Base-by-base conservation (phyloP, 2,113 vertebrate genomes). In the Excalfactoria chinensis region DNA sequence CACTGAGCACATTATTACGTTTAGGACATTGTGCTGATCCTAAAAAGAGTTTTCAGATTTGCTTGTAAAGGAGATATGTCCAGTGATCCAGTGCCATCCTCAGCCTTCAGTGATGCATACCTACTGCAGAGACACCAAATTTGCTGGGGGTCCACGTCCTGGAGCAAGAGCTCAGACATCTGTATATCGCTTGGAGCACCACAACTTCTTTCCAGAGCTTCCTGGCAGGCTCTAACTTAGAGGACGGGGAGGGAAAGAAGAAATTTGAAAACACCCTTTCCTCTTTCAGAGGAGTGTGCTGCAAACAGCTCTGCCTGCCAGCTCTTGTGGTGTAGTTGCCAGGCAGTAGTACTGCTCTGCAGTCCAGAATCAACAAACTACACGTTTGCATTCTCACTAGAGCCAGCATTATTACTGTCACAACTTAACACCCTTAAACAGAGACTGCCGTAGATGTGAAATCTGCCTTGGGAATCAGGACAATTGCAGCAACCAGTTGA, bases 281-380 rank as follows among this genome's bases (percentile, higher is more conserved):
- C 89, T 87, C 60, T 89, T 94, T 94, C 92, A 95, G 90, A 93
- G 86, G 90, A 96, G 53, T 11, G 60, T 76, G 82, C 90, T 93
- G 87, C 93, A 94, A 96, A 95, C 59, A 64, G 73, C 44, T 63
- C 78, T 70, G 85, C 41, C 88, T 95, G 96, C 96, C 96, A 96
- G 94, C 88, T 92, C 88, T 90, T 48, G 93, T 0, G 13, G 84
- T 94, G 92, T 10, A 90, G 94, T 93, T 95, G 89, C 93, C 96
- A 94, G 94, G 95, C 95, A 96, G 96, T 94, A 95, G 95, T 95
- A 84, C 75, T 83, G 89, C 72, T 96, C 41, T 60, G 86, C 92
- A 80, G 87, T 94, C 96, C 96, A 97, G 96, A 89, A 96, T 96
- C 96, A 97, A 97, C 96, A 97, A 94, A 94, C 83, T 86, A 34